A percentile compares a stretch with the other conserved stretches of the same genome.
Evolutionary conservation across 2,797 vertebrate genomes (phyloP).

Genomic region (Taeniopygia guttata): DNA sequence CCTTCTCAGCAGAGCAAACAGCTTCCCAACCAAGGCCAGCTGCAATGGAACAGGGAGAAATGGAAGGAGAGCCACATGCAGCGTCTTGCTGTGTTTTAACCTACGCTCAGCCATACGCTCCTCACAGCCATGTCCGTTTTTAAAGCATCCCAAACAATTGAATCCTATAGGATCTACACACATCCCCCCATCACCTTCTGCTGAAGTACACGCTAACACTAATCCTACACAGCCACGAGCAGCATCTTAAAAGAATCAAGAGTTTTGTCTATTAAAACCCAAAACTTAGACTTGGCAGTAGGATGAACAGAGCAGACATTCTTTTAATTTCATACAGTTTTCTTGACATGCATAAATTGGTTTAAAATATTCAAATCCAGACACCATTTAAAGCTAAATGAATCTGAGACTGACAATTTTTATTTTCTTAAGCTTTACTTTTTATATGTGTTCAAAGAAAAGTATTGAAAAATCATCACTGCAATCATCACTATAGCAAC

Average conservation of each 20-base stretch:
- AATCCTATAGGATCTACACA: background rate
- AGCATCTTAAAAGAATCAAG: background rate
- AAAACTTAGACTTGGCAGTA: background rate
- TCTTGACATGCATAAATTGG: background rate
- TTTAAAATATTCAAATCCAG: slow-evolving; percentile 3
- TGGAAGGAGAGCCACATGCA: background rate
- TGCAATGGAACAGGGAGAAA: background rate
- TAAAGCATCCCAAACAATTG: background rate
- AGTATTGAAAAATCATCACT: slow-evolving; percentile 32
- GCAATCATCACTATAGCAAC: slow-evolving; percentile 62
- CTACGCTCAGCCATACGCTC: background rate
- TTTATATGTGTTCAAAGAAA: slow-evolving; percentile 31
- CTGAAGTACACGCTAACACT: background rate
- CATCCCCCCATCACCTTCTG: background rate
- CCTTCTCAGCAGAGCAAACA: background rate
- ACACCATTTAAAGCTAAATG: slow-evolving; percentile 7
- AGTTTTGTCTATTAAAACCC: background rate
- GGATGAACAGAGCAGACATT: background rate
- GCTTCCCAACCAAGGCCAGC: background rate
- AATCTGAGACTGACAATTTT: background rate
- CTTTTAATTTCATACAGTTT: slow-evolving; percentile 5
- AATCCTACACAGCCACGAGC: background rate
- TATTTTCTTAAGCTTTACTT: slow-evolving; percentile 41
- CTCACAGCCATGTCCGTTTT: background rate
- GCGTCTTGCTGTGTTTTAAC: background rate